Base-by-base conservation (phyloP, 2,797 vertebrate genomes). In the Propithecus perrieri region DNA sequence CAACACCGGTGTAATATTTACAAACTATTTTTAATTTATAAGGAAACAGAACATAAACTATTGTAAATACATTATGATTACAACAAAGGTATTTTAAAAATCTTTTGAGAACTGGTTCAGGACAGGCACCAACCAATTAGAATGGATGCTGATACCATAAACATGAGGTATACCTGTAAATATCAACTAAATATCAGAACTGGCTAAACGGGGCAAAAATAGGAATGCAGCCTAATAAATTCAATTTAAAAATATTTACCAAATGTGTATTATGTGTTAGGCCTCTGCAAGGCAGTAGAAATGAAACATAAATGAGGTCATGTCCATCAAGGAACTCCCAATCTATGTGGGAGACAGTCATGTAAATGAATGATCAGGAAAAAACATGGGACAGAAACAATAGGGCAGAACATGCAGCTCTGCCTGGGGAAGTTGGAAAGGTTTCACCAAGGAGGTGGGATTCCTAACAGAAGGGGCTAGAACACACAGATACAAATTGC, bases 1-100 rank as follows among this genome's bases (percentile, higher is more conserved):
- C 22, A 28, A 28, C 38, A 48, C n/a, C 85, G 28, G 35, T 38
- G 30, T 87, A 35, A 43, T 80, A 61, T 50, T 80, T 93, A 46
- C 28, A 85, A 93, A 92, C 22, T 61, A 57, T 50, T 89, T 55
- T 81, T 89, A 72, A 63, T n/a, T 80, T 90, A 65, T 81, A 53
- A 80, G 85, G 57, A 85, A 65, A 41, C 18, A 75, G 46, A 79
- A 65, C 78, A 65, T n/a, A 89, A 85, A 81, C 74, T 94, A 3
- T 33, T 85, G 30, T 75, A 81, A 74, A 61, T 76, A 55, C 13
- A 57, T 88, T n/a, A 18, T 18, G 15, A 59, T 65, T 91, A 53
- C 7, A 80, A 83, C 35, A 92, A 41, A 46, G 26, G 2, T 35
- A 53, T 87, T 95, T 93, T 35, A 84, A 63, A 65, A 85, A 83